Evolutionary conservation across 2,888 invertebrate genomes (phyloP), one percentile per base, ranked within the genome.

Genomic region (Troides helena): DNA sequence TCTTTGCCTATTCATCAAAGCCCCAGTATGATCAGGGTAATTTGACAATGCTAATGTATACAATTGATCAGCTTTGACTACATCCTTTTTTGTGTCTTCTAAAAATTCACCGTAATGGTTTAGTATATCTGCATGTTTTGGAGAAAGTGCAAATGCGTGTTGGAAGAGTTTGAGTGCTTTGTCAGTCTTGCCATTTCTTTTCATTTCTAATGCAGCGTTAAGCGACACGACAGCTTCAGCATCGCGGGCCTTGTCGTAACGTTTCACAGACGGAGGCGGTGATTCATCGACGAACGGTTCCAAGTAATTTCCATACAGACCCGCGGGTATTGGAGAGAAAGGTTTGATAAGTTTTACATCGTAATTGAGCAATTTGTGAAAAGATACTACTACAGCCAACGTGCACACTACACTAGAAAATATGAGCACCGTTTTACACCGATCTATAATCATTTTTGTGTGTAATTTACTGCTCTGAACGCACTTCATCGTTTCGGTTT

Each of bases 71-170:
- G 99, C 99, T 81, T 94, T 94, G 5, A 99, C 94, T 21, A 99
- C 93, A 86, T 99, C 97, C 50, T 96, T 94, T 74, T 96, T 95
- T 23, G 95, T 95, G 74, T 96, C 95, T 87, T 99, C 99, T 70
- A 99, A 86, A 84, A 98, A 98, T 86, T 98, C 98, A 17, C 99
- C 99, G 83, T 97, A 99, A 80, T 97, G 96, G 74, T 97, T 97
- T 12, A 99, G 92, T 63, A 99, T 95, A 80, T 99, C 98, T 0
- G 98, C 97, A 89, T 99, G 97, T 77, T 96, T 95, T 0, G 99
- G 99, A 18, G 98, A 97, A 58, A 99, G 91, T 0, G 97, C 97
- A 70, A 97, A 94, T 0, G 99, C 99, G 88, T 99, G 99, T 87
- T 98, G 95, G 81, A 97, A 97, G 46, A 98, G 86, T 83, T 97